Evolutionary conservation across 2,797 vertebrate species (phyloP).

Genomic region (Acrossocheilus wenchowensis): DNA sequence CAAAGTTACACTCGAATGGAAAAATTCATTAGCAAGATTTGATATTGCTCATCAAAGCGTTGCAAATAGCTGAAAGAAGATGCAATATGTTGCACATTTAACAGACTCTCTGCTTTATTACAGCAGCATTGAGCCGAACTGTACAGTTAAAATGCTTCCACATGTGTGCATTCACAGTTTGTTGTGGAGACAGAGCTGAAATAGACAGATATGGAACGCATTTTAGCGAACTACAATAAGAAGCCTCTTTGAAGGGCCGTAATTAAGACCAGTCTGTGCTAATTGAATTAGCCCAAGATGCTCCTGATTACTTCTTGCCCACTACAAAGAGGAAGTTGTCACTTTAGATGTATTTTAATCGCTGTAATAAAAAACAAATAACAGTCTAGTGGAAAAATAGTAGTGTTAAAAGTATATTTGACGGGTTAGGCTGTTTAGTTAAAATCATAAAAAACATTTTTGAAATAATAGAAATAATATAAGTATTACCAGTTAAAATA

Average conservation of each 20-base stretch:
- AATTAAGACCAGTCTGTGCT: constrained; percentile 52
- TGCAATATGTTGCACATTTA: constrained; percentile 61
- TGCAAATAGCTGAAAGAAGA: constrained; percentile 43
- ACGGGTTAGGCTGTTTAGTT: background rate
- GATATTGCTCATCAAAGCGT: constrained; percentile 55
- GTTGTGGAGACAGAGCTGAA: constrained; percentile 58
- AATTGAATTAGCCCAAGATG: constrained; percentile 62
- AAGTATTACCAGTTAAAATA: background rate
- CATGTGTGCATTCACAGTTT: constrained; percentile 58
- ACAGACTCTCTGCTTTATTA: constrained; percentile 56
- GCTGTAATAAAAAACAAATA: constrained; percentile 46
- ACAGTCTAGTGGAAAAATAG: constrained; percentile 29
- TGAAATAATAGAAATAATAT: background rate
- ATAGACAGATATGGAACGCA: constrained; percentile 59
- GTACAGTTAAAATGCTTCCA: constrained; percentile 66
- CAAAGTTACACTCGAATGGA: constrained; percentile 23
- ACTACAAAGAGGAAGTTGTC: constrained; percentile 57
- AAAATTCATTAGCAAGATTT: constrained; percentile 51
- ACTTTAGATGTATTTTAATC: constrained; percentile 50
- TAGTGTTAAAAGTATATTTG: constrained; percentile 22
- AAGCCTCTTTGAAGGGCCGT: constrained; percentile 55
- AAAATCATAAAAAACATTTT: background rate
- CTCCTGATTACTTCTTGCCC: constrained; percentile 52
- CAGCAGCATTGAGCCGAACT: constrained; percentile 54
- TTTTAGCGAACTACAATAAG: constrained; percentile 46